A percentile compares a stretch with the other conserved stretches of the same genome.
phyloP scores from a whole-genome alignment of 2,797 vertebrate genomes.

The Aphelocoma californica region DNA sequence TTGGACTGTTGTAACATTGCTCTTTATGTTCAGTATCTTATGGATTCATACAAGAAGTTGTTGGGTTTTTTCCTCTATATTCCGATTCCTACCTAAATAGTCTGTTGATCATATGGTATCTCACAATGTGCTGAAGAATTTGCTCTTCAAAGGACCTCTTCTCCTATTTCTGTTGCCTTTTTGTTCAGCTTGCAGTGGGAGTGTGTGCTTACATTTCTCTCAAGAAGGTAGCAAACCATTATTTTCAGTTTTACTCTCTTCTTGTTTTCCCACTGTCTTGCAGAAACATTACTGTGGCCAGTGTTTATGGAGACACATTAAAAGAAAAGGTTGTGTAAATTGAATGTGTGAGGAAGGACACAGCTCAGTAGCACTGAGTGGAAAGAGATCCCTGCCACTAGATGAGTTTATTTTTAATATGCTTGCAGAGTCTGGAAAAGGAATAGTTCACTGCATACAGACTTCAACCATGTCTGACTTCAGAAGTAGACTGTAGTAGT shows the following conservation, averaged over 20 bases:
- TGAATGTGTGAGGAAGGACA: background rate
- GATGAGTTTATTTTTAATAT: conserved; percentile 44
- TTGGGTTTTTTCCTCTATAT: background rate
- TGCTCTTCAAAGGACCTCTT: background rate
- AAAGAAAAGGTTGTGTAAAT: background rate
- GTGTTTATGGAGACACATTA: background rate
- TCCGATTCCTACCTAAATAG: background rate
- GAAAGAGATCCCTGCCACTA: background rate
- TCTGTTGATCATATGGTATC: background rate
- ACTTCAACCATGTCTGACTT: conserved; percentile 44
- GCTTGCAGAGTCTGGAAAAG: conserved; percentile 23
- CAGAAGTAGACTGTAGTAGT: conserved; percentile 38
- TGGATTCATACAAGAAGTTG: background rate
- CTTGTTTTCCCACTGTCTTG: background rate
- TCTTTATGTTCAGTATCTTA: background rate
- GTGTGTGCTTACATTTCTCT: background rate
- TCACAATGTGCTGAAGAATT: background rate
- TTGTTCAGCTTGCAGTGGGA: background rate
- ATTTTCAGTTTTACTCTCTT: background rate
- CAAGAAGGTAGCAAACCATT: background rate
- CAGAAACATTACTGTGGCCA: background rate
- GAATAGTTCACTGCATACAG: background rate
- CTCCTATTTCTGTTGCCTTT: background rate
- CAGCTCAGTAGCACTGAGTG: background rate
- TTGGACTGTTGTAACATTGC: background rate